phyloP scores from a whole-genome alignment of 1,140 invertebrate genomes.

The Gonatopus flavifemur region DNA sequence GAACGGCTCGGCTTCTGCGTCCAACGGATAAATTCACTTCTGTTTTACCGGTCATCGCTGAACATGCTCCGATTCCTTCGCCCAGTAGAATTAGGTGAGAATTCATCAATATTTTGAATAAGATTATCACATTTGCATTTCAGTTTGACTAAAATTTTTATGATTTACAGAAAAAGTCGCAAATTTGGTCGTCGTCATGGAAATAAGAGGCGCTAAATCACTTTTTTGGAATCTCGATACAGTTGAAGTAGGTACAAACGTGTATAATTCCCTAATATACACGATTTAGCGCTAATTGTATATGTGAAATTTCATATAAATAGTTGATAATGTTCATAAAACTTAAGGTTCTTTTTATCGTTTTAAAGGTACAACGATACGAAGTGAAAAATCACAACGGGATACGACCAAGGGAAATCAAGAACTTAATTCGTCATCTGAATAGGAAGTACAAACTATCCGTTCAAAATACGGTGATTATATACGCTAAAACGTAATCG shows the following conservation, averaged over 20 bases:
- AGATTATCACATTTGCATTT: constrained; percentile 2
- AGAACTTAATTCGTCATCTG: constrained; percentile 13
- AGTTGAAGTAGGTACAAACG: neutral
- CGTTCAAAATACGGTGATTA: too few relatives aligned
- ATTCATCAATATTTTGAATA: neutral
- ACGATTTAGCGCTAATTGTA: neutral
- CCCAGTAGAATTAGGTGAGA: constrained; percentile 61
- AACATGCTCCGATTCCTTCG: constrained; percentile 61
- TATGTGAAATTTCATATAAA: neutral
- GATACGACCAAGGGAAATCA: constrained; percentile 4
- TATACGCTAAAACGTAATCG: constrained; percentile 3
- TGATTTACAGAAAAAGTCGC: constrained; percentile 42
- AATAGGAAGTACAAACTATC: constrained; percentile 24
- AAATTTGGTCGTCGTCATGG: constrained; percentile 49
- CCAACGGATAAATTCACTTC: constrained; percentile 74
- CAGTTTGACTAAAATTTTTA: constrained; percentile 1
- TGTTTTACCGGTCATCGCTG: constrained; percentile 73
- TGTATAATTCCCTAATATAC: neutral
- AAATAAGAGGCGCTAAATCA: constrained; percentile 48
- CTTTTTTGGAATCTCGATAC: constrained; percentile 10
- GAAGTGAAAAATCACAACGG: neutral
- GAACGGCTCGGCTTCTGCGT: constrained; percentile 68
- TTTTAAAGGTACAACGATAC: constrained; percentile 14
- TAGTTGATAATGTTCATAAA: neutral
- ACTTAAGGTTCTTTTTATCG: neutral